Evolutionary conservation across 2,113 vertebrate species (phyloP), one percentile per base, ranked within the genome.

Genomic region (Pachyramphus minor): DNA sequence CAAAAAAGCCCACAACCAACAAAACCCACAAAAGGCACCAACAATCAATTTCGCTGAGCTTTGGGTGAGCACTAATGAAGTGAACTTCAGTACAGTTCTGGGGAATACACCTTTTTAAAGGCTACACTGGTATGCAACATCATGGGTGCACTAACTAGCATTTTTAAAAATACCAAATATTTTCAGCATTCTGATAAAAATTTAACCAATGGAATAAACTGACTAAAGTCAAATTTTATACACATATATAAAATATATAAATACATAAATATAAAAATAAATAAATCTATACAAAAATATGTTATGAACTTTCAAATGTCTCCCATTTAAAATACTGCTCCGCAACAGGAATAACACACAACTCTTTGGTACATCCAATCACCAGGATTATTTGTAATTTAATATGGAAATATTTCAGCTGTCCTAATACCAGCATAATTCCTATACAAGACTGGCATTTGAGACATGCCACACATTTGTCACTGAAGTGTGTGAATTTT

Each of bases 391-490:
- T 87, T 89, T 95, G 96, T 93, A 95, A 97, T 93, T 87, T 79
- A 96, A 94, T 95, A 96, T 25, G 72, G 84, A 87, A 94, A 93
- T 33, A 87, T 92, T 94, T 95, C 95, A 96, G 91, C 94, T 96
- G 64, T 91, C 87, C 77, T 89, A 95, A 89, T 77, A 91, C 42
- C 59, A 62, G 41, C 44, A 47, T 72, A 92, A 97, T 41, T 93
- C 73, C 79, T 86, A 74, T 4, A 8, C 76, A 87, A 88, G 73
- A 35, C 44, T 88, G 90, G 63, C 56, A 96, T 92, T 94, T 78
- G 47, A 95, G 64, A 81, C 41, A 84, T 28, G 62, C 63, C 55
- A 89, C 24, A 41, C 84, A 90, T 62, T 85, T 96, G 90, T 75
- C 77, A 71, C 47, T 55, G 39, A 55, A 93, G 62, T 5, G n/a